These are phyloP conservation scores for Asbolus verrucosus DNA, from an alignment of 1,140 invertebrate species.

Conservation along the genomic window DNA sequence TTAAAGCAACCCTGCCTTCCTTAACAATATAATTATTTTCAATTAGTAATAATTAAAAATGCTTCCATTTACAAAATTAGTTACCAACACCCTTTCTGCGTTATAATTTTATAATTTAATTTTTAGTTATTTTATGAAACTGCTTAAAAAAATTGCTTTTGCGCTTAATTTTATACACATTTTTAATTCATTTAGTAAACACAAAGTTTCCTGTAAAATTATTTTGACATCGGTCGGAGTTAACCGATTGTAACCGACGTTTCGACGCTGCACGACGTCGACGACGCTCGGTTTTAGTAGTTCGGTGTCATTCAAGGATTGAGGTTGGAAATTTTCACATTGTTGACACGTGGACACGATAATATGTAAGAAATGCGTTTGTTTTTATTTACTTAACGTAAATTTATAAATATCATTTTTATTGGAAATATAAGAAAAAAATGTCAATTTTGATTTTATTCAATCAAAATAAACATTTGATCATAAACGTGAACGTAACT, in stretches of 20 bases:
- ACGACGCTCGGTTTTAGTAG: slow-evolving; percentile 23
- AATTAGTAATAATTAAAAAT: neutral
- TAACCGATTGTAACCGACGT: slow-evolving; percentile 7
- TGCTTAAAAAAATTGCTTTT: neutral
- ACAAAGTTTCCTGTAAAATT: neutral
- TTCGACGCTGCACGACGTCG: slow-evolving; percentile 25
- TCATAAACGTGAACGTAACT: too few relatives aligned
- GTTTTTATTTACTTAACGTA: neutral
- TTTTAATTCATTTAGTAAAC: slow-evolving; percentile 15
- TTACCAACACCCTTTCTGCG: neutral
- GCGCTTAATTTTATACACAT: neutral
- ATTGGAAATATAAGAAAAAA: too few relatives aligned
- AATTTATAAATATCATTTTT: too few relatives aligned
- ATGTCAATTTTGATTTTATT: neutral
- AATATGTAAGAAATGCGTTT: slow-evolving; percentile 16
- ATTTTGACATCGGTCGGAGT: neutral
- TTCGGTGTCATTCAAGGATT: slow-evolving; percentile 13
- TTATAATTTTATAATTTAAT: neutral
- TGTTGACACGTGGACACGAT: slow-evolving; percentile 30
- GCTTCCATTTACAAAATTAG: neutral
- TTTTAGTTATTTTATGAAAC: neutral
- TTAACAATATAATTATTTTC: neutral
- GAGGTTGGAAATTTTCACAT: slow-evolving; percentile 11
- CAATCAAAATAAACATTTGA: neutral
- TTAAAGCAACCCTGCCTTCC: neutral